Evolutionary conservation across 2,113 vertebrate species (phyloP).

Genomic region (Cryptomyrus ogoouensis): DNA sequence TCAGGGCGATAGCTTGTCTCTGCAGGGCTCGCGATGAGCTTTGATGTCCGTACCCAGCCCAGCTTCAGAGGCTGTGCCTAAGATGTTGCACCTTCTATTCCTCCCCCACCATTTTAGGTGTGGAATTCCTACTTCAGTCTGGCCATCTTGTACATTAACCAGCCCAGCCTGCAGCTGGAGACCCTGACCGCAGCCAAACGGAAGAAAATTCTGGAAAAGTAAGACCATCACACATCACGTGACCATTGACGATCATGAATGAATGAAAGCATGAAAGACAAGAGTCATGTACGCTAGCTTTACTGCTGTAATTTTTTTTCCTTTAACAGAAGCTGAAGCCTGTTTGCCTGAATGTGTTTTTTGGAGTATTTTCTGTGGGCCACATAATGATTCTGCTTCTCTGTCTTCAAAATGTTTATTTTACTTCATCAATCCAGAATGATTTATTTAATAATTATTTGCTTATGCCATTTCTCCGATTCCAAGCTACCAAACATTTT

Average conservation of each 20-base stretch:
- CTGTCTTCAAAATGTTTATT: neutral
- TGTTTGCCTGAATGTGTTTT: neutral
- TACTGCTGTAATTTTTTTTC: neutral
- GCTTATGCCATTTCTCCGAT: neutral
- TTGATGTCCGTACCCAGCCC: neutral
- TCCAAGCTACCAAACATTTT: neutral
- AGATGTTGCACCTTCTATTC: neutral
- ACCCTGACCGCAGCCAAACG: constrained; percentile 78
- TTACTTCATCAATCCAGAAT: neutral
- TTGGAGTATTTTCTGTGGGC: neutral
- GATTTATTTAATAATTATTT: neutral
- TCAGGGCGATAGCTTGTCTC: neutral
- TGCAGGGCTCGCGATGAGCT: neutral
- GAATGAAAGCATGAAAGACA: neutral
- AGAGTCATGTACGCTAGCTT: neutral
- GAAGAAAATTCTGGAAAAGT: constrained; percentile 95
- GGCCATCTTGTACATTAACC: constrained; percentile 94
- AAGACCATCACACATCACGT: constrained; percentile 44
- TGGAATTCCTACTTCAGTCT: constrained; percentile 99
- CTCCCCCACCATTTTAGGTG: constrained; percentile 58
- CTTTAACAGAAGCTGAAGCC: neutral
- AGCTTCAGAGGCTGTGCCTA: neutral
- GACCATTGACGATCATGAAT: neutral
- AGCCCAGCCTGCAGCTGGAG: constrained; percentile 93
- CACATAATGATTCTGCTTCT: neutral